Base-by-base conservation (phyloP, 2,113 vertebrate species). In the Cinclus mexicanus region DNA sequence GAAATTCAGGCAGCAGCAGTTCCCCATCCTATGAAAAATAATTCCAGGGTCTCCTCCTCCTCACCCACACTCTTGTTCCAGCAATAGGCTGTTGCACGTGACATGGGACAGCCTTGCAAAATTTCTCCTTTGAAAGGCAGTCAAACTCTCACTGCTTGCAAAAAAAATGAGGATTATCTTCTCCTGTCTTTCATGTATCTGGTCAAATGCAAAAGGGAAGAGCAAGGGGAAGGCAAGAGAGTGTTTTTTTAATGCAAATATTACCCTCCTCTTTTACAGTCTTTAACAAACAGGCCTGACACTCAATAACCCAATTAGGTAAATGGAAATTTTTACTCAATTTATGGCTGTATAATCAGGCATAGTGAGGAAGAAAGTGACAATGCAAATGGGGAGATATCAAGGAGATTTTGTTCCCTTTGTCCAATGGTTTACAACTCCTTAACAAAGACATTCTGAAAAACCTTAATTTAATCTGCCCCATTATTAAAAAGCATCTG, bases 231-330 rank as follows among this genome's bases (percentile, higher is more conserved):
- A 85, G 25, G 33, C 31, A 68, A 83, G 53, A 57, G 10, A 90
- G 4, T 31, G 12, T 47, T 89, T 84, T 86, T 60, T 3, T 35
- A 60, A 76, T 67, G 39, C 55, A 95, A 85, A 89, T 79, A 79
- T 72, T 82, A 64, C 53, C 25, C 23, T 91, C 42, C 37, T 67
- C 24, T 93, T 90, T 72, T 85, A 85, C 61, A 67, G 8, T 71
- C 81, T 77, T 94, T 87, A 89, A 84, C 77, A 91, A 95, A 92
- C 56, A 95, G 55, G 39, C 12, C 86, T 90, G 84, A 77, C 57
- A 70, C 55, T 92, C 87, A 90, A 90, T 88, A 94, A 90, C 78
- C 67, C 75, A 77, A 61, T 82, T 93, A 95, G 55, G 47, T 74
- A 91, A 96, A 91, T 41, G 63, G 68, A 63, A 90, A 22, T 47